Evolutionary conservation across 2,113 vertebrate genomes (phyloP), one percentile per base, ranked within the genome.

Genomic region (Antechinus stuartii): DNA sequence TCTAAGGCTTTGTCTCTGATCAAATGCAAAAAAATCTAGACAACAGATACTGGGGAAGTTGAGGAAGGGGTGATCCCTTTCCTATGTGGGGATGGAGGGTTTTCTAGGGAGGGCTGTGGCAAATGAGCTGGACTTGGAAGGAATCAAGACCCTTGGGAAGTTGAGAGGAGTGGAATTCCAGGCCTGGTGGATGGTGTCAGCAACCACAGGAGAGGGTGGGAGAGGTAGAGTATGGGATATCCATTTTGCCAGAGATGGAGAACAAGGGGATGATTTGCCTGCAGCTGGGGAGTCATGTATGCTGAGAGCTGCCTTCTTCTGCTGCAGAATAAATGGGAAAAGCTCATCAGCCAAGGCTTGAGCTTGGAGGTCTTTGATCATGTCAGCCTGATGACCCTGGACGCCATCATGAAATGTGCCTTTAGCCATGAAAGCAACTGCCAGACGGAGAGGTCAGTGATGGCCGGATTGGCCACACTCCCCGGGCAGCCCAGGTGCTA

Each of bases 351-450:
- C 89, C 98, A 98, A 0, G 97, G 98, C 7, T 95, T 99, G 89
- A 57, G 98, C 0, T 98, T 99, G 97, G 99, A 99, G 92, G 96
- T 99, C 93, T 99, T 99, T 92, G 97, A 99, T 57, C 98, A 99
- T 0, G 50, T 99, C 91, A 99, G 99, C 96, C 98, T 99, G 50
- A 99, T 99, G 99, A 99, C 99, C 1, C 98, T 99, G 0, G 99
- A 99, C 91, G 99, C 91, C 96, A 99, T 99, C 95, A 98, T 99
- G 99, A 99, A 99, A 97, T 99, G 99, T 92, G 99, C 99, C 42
- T 99, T 99, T 98, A 99, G 99, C 97, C 97, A 95, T 95, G 92
- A 98, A 57, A 99, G 98, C 97, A 98, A 98, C 97, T 98, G 99
- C 97, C 99, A 99, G 97, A 98, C 96, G 0, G 90, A 98, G 95